Evolutionary conservation across 2,888 invertebrate genomes (phyloP), one percentile per base, ranked within the genome.

Genomic region (Asteroscopus sphinx): DNA sequence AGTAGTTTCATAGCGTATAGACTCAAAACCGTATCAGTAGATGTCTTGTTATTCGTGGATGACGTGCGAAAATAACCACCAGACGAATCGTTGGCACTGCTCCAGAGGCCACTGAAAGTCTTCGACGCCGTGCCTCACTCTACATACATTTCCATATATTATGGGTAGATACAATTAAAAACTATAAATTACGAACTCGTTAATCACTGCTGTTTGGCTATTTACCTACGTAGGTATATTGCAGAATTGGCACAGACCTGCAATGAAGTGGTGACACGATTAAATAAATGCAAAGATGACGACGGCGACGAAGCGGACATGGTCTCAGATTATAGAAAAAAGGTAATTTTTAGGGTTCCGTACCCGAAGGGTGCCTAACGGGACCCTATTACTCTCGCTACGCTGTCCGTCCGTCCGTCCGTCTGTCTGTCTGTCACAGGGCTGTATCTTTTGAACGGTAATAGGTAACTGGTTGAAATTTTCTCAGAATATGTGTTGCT

Each of bases 11-110:
- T 61, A 36, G 46, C 45, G 39, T 56, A 56, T 52, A 64, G 52
- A 55, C 52, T 47, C 44, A 41, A 39, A 60, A 46, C 48, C 41
- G 62, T 64, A 57, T 67, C 53, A 45, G 54, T 57, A 45, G 39
- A 83, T 82, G 83, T 84, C 85, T 87, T 87, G 87, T 87, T 88
- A 86, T 89, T 88, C 81, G 87, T 79, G 86, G 86, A 90, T 91
- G 89, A 91, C 87, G 88, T 80, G 88, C 90, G 83, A 91, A 92
- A 92, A 93, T 92, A 92, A 89, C 92, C 85, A 83, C 79, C 84
- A 86, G 85, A 88, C 85, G 82, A 89, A 85, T 88, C 75, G 82
- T 89, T 93, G 93, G 93, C 93, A 85, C 37, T 58, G 73, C 45
- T 89, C 92, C 93, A 93, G 90, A 83, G 88, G 90, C 90, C 89